Percentiles rank a stretch among this genome's conserved stretches.
phyloP scores from a whole-genome alignment of 1,140 invertebrate genomes.

The Lepidotrigona ventralis region DNA sequence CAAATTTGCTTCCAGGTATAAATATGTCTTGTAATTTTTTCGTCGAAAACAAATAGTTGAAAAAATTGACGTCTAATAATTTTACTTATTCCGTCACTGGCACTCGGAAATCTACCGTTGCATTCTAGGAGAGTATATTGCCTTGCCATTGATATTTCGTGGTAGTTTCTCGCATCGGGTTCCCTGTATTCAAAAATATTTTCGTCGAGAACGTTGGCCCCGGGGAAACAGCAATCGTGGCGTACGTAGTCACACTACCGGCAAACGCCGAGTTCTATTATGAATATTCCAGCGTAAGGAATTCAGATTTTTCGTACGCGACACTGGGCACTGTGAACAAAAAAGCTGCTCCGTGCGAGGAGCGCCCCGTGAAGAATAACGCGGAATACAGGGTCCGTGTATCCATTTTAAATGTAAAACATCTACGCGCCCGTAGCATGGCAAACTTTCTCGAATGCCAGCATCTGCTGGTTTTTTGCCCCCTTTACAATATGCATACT shows the following conservation, averaged over 20 bases:
- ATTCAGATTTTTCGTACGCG: constrained; percentile 37
- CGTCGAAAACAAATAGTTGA: neutral
- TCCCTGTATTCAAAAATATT: neutral
- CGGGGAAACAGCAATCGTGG: neutral
- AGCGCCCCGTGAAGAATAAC: constrained; percentile 33
- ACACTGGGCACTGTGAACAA: constrained; percentile 4
- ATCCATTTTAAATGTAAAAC: constrained; percentile 57
- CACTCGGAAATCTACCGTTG: neutral
- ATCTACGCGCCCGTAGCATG: constrained; percentile 43
- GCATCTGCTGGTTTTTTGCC: constrained; percentile 54
- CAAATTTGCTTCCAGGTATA: no score
- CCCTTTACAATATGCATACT: constrained; percentile 57
- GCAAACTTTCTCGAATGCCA: constrained; percentile 51
- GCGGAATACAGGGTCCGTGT: constrained; percentile 26
- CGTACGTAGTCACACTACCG: neutral
- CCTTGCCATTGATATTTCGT: neutral
- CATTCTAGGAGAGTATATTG: neutral
- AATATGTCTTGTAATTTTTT: neutral
- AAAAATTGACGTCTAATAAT: neutral
- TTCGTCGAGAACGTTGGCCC: neutral
- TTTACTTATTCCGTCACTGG: no score
- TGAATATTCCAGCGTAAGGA: constrained; percentile 43
- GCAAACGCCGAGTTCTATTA: constrained; percentile 28
- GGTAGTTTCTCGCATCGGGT: neutral
- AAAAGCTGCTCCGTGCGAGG: neutral